phyloP scores from a whole-genome alignment of 2,888 invertebrate species.

The Melolontha melolontha region DNA sequence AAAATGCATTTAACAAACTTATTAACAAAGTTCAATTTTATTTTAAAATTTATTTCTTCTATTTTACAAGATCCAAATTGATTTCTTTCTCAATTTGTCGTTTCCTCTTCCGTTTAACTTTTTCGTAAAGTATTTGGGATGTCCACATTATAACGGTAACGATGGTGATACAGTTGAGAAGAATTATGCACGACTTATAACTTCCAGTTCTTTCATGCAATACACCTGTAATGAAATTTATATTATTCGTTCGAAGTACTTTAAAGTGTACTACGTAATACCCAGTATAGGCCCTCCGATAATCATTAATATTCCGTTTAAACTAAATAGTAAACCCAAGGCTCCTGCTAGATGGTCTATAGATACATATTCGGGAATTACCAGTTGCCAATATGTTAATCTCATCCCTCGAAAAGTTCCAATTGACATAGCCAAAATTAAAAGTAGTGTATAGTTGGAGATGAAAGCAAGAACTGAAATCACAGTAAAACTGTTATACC shows the following conservation, averaged over 20 bases:
- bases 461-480: constrained; percentile 49
- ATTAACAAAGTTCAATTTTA: too few relatives aligned
- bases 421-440: constrained; percentile 68
- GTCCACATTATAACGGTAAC: constrained; percentile 34
- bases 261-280: constrained; percentile 51
- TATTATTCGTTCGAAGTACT: too few relatives aligned
- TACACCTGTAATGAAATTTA: constrained; percentile 5
- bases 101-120: background rate
- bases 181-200: constrained; percentile 24
- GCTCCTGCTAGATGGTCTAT: constrained; percentile 73
- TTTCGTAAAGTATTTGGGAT: constrained; percentile 21
- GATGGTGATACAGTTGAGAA: constrained; percentile 28
- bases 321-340: constrained; percentile 74
- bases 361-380: constrained; percentile 74
- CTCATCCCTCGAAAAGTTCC: constrained; percentile 75
- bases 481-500: constrained; percentile 57
- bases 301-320: constrained; percentile 71
- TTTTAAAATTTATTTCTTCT: too few relatives aligned
- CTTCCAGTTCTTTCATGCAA: constrained; percentile 29
- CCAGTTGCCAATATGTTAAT: constrained; percentile 73
- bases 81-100: background rate
- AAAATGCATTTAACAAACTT: too few relatives aligned
- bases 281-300: constrained; percentile 71
- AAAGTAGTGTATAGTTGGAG: constrained; percentile 54
- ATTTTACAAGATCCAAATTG: too few relatives aligned